Evolutionary conservation across 1,140 invertebrate genomes (phyloP).

Genomic region (Belonocnema kinseyi): DNA sequence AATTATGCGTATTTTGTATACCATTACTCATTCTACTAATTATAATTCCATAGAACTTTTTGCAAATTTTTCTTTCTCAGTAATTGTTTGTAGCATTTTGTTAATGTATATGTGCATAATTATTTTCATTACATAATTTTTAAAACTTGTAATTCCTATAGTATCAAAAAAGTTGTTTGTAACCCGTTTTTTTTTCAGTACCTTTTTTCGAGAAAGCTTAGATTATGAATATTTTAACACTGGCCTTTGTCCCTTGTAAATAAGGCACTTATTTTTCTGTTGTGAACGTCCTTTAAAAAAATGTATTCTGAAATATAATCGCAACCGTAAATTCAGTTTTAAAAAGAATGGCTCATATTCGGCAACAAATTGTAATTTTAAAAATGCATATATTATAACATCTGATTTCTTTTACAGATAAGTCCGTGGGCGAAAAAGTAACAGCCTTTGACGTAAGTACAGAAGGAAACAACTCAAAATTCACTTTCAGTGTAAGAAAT

Average conservation of each 20-base stretch:
- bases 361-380: neutral
- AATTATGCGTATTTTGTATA: neutral
- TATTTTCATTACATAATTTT: no score
- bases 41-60: neutral
- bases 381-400: neutral
- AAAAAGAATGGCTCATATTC: neutral
- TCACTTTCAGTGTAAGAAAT: neutral
- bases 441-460: slow-evolving; percentile 70
- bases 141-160: no score
- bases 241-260: no score
- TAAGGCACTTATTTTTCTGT: no score
- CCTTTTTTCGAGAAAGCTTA: no score
- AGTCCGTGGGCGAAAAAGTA: slow-evolving; percentile 68
- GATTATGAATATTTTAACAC: no score
- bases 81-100: no score
- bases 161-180: no score
- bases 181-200: no score
- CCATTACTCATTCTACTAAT: neutral
- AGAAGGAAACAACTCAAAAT: neutral
- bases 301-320: neutral
- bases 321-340: neutral
- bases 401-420: slow-evolving; percentile 66
- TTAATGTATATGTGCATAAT: neutral
- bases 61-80: neutral
- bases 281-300: no score